Evolutionary conservation across 2,113 vertebrate species (phyloP).

Genomic region (Carollia perspicillata): DNA sequence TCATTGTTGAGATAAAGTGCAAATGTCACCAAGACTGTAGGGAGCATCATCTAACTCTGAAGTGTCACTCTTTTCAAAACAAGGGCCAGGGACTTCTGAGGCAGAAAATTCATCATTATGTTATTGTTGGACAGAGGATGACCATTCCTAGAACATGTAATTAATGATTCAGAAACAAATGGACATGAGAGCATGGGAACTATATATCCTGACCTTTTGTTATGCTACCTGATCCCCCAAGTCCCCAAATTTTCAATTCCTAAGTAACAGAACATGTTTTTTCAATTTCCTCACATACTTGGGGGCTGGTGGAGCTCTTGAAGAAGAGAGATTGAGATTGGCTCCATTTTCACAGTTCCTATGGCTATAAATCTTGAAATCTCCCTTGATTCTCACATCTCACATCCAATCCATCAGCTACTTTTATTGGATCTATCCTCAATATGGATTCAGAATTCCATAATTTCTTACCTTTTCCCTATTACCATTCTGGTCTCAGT

Average conservation of each 20-base stretch:
- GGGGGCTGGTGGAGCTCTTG: background rate
- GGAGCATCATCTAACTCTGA: background rate
- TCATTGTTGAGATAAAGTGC: background rate
- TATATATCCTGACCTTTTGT: background rate
- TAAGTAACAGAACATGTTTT: background rate
- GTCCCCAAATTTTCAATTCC: background rate
- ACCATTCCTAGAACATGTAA: background rate
- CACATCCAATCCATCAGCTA: background rate
- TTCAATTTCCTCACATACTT: background rate
- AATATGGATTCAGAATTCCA: background rate
- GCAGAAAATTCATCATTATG: background rate
- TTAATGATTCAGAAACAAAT: background rate
- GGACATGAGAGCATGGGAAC: background rate
- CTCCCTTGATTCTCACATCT: background rate
- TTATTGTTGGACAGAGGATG: background rate
- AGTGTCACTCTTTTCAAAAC: background rate
- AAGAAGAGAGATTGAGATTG: background rate
- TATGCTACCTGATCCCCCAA: background rate
- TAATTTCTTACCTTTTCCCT: too few species aligned
- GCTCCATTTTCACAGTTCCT: background rate
- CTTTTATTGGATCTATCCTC: background rate
- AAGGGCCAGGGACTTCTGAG: background rate
- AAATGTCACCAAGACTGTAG: background rate
- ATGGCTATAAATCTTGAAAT: background rate
- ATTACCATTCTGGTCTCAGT: background rate